Base-by-base conservation (phyloP, 2,797 vertebrate species). In the Sardinella longiceps region DNA sequence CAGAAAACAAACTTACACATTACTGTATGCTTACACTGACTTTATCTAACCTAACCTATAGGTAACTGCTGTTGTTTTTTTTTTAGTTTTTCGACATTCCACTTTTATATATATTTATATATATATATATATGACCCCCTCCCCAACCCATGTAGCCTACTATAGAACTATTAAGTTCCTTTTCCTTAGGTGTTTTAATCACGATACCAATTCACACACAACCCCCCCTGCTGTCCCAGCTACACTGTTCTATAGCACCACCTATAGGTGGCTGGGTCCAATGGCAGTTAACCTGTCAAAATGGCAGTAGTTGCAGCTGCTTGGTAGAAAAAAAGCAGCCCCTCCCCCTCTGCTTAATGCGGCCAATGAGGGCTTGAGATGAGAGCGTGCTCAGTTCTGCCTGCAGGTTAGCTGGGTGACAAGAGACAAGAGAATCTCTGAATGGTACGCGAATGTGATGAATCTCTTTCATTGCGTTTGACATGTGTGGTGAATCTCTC, bases 231-330 rank as follows among this genome's bases (percentile, higher is more conserved):
- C 66, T 37, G 66, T 74, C 66, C 30, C 66, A 74, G 66, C 33
- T n/a, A n/a, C n/a, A n/a, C 33, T 25, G 50, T 56, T n/a, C 81
- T 53, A 81, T 74, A 56, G 81, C 83, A 45, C 81, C 43, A 82
- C 50, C 51, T 39, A 18, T 30, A n/a, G 56, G 50, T 45, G 58
- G 80, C 63, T 30, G 63, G 85, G 58, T 77, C 56, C 82, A 63
- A 83, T 81, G 74, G 82, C 84, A 87, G 84, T 88, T 89, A 70
- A 60, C 83, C 84, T 60, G 58, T 48, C 70, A 89, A 85, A 87
- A 90, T 94, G 93, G 94, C 94, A 95, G 94, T 95, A 92, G 88
- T 91, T 92, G 86, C 58, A 87, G 91, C 88, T 90, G 90, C 90
- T 89, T 84, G 82, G 66, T 28, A 39, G 83, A 86, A 63, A 70